Percentiles rank a stretch among this genome's conserved stretches.
Conservation (phyloP, 1,140 invertebrate genomes). For the Manduca sexta region DNA sequence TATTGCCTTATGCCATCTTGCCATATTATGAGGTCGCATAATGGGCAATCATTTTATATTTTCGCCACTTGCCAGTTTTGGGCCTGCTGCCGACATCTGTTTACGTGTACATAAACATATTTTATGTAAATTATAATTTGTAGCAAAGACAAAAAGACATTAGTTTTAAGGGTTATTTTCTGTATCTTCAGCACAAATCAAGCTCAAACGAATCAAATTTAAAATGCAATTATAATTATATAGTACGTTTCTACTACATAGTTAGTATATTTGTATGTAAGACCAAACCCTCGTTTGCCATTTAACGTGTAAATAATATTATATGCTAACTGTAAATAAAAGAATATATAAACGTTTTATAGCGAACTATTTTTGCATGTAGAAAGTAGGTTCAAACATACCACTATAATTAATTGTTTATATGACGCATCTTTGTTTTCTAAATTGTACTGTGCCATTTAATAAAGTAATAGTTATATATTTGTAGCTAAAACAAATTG, state of each 20-base stretch:
- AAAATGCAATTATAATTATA: constrained; percentile 32
- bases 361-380: too few relatives aligned
- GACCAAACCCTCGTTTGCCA: constrained; percentile 60
- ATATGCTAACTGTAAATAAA: too few relatives aligned
- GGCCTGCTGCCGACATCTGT: neutral
- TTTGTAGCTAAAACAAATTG: neutral
- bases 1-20: neutral
- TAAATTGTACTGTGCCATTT: constrained; percentile 21
- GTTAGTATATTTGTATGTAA: constrained; percentile 34
- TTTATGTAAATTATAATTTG: neutral
- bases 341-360: too few relatives aligned
- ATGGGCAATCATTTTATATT: neutral
- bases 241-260: constrained; percentile 18
- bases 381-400: too few relatives aligned
- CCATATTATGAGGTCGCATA: neutral
- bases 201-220: constrained; percentile 31
- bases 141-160: constrained; percentile 34
- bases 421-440: constrained; percentile 3
- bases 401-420: neutral
- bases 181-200: constrained; percentile 29
- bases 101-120: constrained; percentile 4
- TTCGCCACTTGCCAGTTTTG: neutral
- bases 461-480: constrained; percentile 5
- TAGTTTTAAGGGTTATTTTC: constrained; percentile 21
- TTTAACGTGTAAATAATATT: constrained; percentile 50